These are phyloP conservation scores for Meliscaeva auricollis DNA, from an alignment of 2,888 invertebrate species.

Conservation along the genomic window DNA sequence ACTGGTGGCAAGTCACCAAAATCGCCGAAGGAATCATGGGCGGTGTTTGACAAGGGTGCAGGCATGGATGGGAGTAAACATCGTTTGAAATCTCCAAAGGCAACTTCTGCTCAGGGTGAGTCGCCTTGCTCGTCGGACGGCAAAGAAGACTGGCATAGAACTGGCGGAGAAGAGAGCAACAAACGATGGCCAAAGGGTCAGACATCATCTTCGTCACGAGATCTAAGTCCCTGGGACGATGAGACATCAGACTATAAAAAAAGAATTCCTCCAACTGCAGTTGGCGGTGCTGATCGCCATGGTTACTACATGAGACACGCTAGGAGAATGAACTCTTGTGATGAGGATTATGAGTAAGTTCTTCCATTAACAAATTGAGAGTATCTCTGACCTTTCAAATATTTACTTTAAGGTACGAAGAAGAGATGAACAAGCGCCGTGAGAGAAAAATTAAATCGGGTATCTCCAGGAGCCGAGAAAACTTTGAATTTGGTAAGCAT, in stretches of 20 bases:
- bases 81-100: conserved; percentile 67
- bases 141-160: conserved; percentile 86
- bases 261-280: conserved; percentile 79
- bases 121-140: conserved; percentile 93
- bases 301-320: conserved; percentile 85
- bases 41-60: conserved; percentile 85
- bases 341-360: conserved; percentile 90
- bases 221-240: conserved; percentile 93
- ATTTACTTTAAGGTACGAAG: too few species aligned
- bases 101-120: conserved; percentile 83
- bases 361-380: conserved; percentile 62
- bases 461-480: conserved; percentile 82
- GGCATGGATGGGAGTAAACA: conserved; percentile 69
- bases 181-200: conserved; percentile 86
- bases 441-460: conserved; percentile 82
- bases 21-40: conserved; percentile 85
- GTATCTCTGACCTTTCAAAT: neutral
- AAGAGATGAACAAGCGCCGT: conserved; percentile 80
- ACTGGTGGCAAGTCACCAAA: conserved; percentile 68
- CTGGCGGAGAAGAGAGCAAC: conserved; percentile 77
- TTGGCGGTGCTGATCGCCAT: conserved; percentile 79
- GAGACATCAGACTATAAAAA: conserved; percentile 86
- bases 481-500: conserved; percentile 82
- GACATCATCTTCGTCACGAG: conserved; percentile 90
- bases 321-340: conserved; percentile 87